Percentiles rank a stretch among this genome's conserved stretches.
Evolutionary conservation across 1,140 invertebrate species (phyloP).

Genomic region (Asbolus verrucosus): DNA sequence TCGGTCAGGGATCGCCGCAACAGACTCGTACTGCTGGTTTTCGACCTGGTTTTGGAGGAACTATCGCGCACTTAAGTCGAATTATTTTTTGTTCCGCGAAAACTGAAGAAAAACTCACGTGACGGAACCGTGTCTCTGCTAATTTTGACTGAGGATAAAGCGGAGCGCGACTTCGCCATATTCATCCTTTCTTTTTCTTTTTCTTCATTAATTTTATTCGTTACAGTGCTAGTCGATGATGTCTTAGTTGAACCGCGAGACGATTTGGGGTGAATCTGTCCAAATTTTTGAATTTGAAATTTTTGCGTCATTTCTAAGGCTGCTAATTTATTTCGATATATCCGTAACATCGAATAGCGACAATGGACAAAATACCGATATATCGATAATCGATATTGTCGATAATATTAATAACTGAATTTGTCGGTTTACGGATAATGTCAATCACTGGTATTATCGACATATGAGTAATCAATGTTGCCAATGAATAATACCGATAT

Average conservation of each 20-base stretch:
- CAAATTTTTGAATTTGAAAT: too few relatives aligned
- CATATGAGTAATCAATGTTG: too few relatives aligned
- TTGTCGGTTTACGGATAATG: too few relatives aligned
- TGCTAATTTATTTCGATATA: too few relatives aligned
- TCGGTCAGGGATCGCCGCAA: background rate
- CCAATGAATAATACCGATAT: too few relatives aligned
- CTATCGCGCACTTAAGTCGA: background rate
- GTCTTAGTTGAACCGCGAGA: conserved; percentile 2
- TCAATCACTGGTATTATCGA: too few relatives aligned
- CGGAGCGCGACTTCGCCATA: too few relatives aligned
- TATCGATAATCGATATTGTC: too few relatives aligned
- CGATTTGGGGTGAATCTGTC: background rate
- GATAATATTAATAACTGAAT: too few relatives aligned
- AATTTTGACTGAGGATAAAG: background rate
- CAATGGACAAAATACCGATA: too few relatives aligned
- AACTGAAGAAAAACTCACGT: background rate
- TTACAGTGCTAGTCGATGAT: background rate
- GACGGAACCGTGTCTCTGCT: background rate
- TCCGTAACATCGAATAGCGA: too few relatives aligned
- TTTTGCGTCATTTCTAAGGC: too few relatives aligned
- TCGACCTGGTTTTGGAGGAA: background rate
- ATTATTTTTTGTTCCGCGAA: background rate
- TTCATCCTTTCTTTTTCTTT: background rate
- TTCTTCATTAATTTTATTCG: background rate
- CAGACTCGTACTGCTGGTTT: conserved; percentile 7